These are phyloP conservation scores for Ciconia stormi DNA, from an alignment of 2,113 vertebrate genomes.

Conservation along the genomic window DNA sequence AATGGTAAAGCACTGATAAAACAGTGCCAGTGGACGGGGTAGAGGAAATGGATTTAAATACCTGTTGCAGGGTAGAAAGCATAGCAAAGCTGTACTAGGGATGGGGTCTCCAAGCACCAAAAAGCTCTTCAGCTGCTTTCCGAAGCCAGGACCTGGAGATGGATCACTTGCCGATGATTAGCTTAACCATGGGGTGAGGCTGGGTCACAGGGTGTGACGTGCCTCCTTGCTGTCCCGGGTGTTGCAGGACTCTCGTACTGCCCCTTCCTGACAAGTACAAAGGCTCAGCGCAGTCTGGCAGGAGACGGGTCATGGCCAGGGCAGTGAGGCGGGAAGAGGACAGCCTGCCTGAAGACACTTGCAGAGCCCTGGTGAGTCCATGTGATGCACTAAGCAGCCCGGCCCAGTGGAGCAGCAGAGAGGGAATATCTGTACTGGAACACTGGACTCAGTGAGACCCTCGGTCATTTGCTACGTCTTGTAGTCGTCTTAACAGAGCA, in stretches of 20 bases:
- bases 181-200: rapidly evolving
- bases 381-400: background rate
- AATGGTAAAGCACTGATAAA: background rate
- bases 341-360: background rate
- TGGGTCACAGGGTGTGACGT: rapidly evolving
- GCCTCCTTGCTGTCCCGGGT: rapidly evolving
- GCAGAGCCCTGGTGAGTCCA: background rate
- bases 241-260: rapidly evolving
- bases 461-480: constrained; percentile 92
- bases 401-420: background rate
- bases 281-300: background rate
- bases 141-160: background rate
- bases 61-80: background rate
- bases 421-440: background rate
- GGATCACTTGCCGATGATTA: background rate
- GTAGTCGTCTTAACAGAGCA: constrained; percentile 84
- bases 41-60: background rate
- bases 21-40: background rate
- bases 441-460: constrained; percentile 80
- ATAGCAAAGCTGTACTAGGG: background rate
- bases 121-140: background rate
- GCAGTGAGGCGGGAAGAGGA: background rate
- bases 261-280: rapidly evolving
- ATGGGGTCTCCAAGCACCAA: background rate
- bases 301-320: rapidly evolving